Evolutionary conservation across 2,113 vertebrate species (phyloP).

Genomic region (Pipa parva): DNA sequence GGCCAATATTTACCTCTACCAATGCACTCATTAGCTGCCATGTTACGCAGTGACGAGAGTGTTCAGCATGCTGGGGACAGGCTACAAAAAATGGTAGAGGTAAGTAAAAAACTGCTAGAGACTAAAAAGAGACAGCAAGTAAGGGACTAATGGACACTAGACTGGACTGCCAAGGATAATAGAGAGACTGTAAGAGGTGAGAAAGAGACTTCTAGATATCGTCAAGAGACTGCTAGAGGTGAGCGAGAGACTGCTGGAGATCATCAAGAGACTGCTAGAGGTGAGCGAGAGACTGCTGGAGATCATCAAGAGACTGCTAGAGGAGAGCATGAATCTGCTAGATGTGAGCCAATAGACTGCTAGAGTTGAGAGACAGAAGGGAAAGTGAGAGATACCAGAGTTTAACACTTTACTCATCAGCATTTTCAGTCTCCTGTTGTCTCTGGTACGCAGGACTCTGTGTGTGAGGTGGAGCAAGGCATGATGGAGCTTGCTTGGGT

Average conservation of each 20-base stretch:
- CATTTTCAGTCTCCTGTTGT: neutral
- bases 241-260: neutral
- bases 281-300: neutral
- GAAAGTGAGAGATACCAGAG: neutral
- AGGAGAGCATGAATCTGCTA: neutral
- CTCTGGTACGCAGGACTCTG: neutral
- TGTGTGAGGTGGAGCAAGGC: neutral
- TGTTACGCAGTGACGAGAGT: neutral
- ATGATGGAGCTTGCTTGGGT: slow-evolving; percentile 7
- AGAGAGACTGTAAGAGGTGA: neutral
- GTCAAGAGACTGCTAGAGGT: neutral
- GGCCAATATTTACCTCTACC: slow-evolving; percentile 3
- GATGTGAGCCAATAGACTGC: neutral
- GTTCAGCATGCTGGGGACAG: neutral
- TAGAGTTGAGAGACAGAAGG: neutral
- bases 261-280: too few relatives aligned
- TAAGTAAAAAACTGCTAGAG: neutral
- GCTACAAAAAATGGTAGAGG: slow-evolving; percentile 2
- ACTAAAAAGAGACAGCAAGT: neutral
- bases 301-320: too few relatives aligned
- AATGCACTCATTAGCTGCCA: neutral
- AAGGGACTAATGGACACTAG: neutral
- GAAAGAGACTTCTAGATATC: neutral
- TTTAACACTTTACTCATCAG: neutral
- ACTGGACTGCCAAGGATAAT: too few relatives aligned